phyloP scores from a whole-genome alignment of 2,888 invertebrate genomes.

The Crossocerus cetratus region DNA sequence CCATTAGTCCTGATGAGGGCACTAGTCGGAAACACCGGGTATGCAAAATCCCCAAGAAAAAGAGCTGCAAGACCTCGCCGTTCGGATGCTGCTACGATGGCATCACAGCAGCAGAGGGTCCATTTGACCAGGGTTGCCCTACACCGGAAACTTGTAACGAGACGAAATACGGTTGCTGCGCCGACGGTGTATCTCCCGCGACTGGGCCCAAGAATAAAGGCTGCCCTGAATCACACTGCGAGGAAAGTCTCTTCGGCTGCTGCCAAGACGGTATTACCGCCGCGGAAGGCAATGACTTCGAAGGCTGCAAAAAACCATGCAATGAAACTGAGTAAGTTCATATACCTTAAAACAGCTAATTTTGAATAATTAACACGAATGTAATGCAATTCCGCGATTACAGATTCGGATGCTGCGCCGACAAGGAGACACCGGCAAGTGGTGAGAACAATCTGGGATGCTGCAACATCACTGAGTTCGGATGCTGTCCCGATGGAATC shows the following conservation, averaged over 20 bases:
- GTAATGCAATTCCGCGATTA: neutral
- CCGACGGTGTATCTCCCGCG: conserved; percentile 89
- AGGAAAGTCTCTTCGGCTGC: conserved; percentile 90
- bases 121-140: conserved; percentile 89
- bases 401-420: conserved; percentile 79
- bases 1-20: conserved; percentile 79
- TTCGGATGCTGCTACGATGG: conserved; percentile 94
- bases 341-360: neutral
- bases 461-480: conserved; percentile 78
- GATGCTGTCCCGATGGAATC: conserved; percentile 86
- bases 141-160: conserved; percentile 87
- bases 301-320: conserved; percentile 88
- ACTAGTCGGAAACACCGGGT: conserved; percentile 77
- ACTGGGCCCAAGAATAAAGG: conserved; percentile 84
- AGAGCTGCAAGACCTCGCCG: conserved; percentile 81
- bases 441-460: conserved; percentile 74
- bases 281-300: conserved; percentile 88
- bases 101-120: conserved; percentile 86
- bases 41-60: conserved; percentile 81
- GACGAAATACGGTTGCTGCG: conserved; percentile 88
- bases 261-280: conserved; percentile 88
- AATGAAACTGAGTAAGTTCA: conserved; percentile 78
- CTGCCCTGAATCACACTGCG: conserved; percentile 87
- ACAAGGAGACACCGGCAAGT: conserved; percentile 77
- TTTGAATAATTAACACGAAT: neutral